Evolutionary conservation across 2,888 invertebrate genomes (phyloP).

Genomic region (Phortica okadai): DNA sequence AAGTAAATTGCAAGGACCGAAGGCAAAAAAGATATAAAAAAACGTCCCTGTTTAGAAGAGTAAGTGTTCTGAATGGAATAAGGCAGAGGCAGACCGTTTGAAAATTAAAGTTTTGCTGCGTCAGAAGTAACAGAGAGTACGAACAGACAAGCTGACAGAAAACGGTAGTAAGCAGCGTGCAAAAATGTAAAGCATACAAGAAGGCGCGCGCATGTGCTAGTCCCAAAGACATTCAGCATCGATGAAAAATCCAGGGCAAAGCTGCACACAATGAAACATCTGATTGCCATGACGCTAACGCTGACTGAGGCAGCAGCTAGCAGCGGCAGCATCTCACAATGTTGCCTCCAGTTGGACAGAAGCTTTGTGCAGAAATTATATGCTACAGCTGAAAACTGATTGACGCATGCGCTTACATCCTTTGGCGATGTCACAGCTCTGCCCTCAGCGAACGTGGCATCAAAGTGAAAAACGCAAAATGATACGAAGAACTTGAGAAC

Average conservation of each 20-base stretch:
- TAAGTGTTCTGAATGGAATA: neutral
- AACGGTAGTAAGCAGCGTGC: neutral
- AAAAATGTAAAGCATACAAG: neutral
- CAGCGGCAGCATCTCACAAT: neutral
- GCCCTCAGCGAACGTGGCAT: neutral
- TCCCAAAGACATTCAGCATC: neutral
- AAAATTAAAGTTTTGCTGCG: constrained; percentile 4
- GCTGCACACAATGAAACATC: constrained; percentile 13
- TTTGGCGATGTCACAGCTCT: neutral
- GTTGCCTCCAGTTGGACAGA: neutral
- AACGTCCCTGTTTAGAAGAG: neutral
- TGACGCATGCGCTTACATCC: constrained; percentile 14
- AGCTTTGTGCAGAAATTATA: constrained; percentile 15
- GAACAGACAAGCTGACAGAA: neutral
- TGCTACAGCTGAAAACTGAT: neutral
- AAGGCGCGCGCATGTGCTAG: constrained; percentile 17
- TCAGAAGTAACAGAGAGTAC: neutral
- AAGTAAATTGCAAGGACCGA: neutral
- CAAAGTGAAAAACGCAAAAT: neutral
- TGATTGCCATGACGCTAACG: neutral
- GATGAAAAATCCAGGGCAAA: constrained; percentile 23
- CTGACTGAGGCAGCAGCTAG: neutral
- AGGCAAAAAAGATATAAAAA: neutral
- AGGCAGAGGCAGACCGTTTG: neutral
- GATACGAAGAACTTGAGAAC: neutral